Evolutionary conservation across 2,888 invertebrate genomes (phyloP).

Genomic region (Nebria salina): DNA sequence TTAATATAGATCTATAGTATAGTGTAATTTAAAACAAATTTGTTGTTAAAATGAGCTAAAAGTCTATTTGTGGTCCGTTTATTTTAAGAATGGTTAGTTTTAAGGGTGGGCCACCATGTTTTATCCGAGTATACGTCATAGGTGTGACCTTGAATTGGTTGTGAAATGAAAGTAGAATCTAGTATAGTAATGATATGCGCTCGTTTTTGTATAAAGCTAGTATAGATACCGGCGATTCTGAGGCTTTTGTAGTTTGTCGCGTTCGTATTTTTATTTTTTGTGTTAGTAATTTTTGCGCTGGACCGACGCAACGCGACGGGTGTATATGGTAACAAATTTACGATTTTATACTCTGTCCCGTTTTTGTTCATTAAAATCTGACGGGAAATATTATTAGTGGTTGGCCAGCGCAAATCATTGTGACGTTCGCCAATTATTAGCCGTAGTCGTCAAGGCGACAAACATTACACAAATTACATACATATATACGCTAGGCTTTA

Average conservation of each 20-base stretch:
- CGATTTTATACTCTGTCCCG: constrained; percentile 45
- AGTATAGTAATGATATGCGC: constrained; percentile 13
- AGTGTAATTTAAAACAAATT: too few species aligned
- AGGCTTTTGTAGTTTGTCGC: neutral
- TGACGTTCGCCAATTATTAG: constrained; percentile 30
- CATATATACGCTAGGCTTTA: too few species aligned
- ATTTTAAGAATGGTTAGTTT: too few species aligned
- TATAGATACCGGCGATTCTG: neutral
- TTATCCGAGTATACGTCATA: too few species aligned
- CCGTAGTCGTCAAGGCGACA: neutral
- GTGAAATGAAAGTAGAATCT: neutral
- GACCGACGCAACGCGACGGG: constrained; percentile 2
- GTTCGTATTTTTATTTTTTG: neutral
- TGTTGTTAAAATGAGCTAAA: too few species aligned
- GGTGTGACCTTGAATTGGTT: neutral
- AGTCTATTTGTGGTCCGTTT: too few species aligned
- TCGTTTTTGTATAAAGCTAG: neutral
- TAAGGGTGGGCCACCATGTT: too few species aligned
- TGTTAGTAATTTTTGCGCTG: neutral
- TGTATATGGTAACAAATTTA: constrained; percentile 35
- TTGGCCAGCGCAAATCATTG: constrained; percentile 34
- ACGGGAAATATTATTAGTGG: constrained; percentile 42
- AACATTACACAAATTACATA: too few species aligned
- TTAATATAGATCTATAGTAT: too few species aligned
- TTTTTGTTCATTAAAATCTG: constrained; percentile 44